Base-by-base conservation (phyloP, 2,113 vertebrate genomes). In the Chunga burmeisteri region DNA sequence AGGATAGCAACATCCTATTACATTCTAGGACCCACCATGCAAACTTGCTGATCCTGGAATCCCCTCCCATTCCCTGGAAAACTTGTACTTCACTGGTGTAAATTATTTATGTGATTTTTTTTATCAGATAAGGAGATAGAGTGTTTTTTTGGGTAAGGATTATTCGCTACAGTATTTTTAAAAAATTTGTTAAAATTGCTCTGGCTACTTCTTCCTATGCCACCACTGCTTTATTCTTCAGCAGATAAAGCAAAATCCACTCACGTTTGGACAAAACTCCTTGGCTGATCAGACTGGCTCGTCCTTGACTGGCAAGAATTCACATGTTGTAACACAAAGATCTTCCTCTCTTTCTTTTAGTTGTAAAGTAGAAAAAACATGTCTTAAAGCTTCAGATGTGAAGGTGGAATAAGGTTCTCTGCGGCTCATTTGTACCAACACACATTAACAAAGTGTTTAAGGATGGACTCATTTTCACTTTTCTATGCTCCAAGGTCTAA, bases 21-120 rank as follows among this genome's bases (percentile, higher is more conserved):
- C 21, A 22, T 32, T 55, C n/a, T 3, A 42, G 19, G 19, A 15
- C 32, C 5, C 34, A 11, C 15, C 27, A 13, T 7, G 27, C 20
- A 68, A 70, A 63, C 18, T 22, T 50, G 9, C 13, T 47, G 36
- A 38, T 34, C 52, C 49, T 38, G 38, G 14, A 71, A 19, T 14
- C 59, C 27, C 23, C 30, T 6, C 7, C 74, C 19, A 8, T 72
- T 74, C 49, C 70, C 13, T n/a, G 4, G 2, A 29, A 46, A 75
- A 34, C 18, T 34, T 74, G 26, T 17, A 46, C 5, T 71, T 77
- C 50, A 32, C 2, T 25, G 16, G 5, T 7, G n/a, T 46, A 40
- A 68, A 53, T 25, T 25, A 25, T 49, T 63, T 7, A 6, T 0
- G 0, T 21, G 1, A 3, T 32, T 58, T 74, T 42, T 83, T 81